Percentiles rank a stretch among this genome's conserved stretches.
Conservation (phyloP, 23 tunicate species). For the Ascidia mentula region DNA sequence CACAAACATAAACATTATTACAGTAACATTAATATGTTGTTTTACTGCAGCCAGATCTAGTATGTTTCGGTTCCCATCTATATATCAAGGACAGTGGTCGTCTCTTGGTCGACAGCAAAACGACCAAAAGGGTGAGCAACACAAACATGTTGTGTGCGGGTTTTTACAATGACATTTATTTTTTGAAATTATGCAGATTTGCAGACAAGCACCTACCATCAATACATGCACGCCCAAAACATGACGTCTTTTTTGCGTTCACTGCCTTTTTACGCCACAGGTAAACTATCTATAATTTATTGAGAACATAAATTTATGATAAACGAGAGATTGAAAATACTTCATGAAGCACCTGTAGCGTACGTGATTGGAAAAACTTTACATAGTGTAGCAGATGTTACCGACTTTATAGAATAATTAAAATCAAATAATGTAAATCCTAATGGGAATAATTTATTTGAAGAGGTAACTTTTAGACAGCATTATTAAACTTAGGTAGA, state of each 20-base stretch:
- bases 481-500: too few relatives aligned
- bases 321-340: constrained; percentile 3
- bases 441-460: too few relatives aligned
- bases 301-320: constrained; percentile 3
- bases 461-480: too few relatives aligned
- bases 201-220: background rate
- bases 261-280: constrained; percentile 42
- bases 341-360: background rate
- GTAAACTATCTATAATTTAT: constrained; percentile 18
- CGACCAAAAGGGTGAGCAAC: background rate
- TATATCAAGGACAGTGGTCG: constrained; percentile 41
- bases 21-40: background rate
- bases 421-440: too few relatives aligned
- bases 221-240: constrained; percentile 20
- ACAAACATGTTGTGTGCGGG: too few relatives aligned
- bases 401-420: too few relatives aligned
- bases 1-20: background rate
- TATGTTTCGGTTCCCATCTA: constrained; percentile 40
- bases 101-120: constrained; percentile 1
- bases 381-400: too few relatives aligned
- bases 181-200: constrained; percentile 15
- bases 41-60: constrained; percentile 41
- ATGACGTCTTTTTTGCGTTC: constrained; percentile 39
- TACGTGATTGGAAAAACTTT: constrained; percentile 1
- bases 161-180: too few relatives aligned